Evolutionary conservation across 2,113 vertebrate species (phyloP), one percentile per base, ranked within the genome.

Genomic region (Dipodomys stephensi): DNA sequence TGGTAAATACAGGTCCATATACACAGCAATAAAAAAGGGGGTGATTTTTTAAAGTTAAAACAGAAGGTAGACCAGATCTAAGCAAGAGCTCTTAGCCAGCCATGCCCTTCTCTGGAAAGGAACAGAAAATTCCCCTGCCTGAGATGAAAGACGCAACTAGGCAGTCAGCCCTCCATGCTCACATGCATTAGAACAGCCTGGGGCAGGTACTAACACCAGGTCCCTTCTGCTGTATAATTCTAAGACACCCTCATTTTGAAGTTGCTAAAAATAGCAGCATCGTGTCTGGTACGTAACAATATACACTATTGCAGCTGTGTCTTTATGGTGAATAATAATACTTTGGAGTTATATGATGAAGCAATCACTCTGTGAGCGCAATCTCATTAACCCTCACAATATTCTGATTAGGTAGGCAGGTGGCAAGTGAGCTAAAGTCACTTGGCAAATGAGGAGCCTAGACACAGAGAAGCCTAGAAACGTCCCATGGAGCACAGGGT

Each of bases 351-450:
- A 92, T 97, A 96, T 97, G 96, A 97, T 97, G 96, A 97, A 53
- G 95, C 97, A 97, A 97, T 97, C 96, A 96, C 95, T 96, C 89
- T 82, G 97, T 95, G 82, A 95, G 90, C 49, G 69, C 94, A 94
- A 96, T 94, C 96, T 97, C 96, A 97, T 97, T 97, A 97, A 97
- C 95, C 95, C 93, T 96, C 93, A 87, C 93, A 77, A 83, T 95
- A 96, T 97, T 96, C 97, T 97, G 96, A 97, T 97, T 97, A 97
- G 96, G 95, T 97, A 97, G 95, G 96, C 96, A 97, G 96, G 96
- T 97, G 97, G 96, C 96, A 95, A 97, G 92, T 81, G 97, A 94
- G 90, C 93, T 92, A 83, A 93, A 95, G 96, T 91, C 95, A 78
- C 89, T 95, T 91, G 89, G 73, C 94, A 91, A 46, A 27, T 53